Conservation (phyloP, 1,140 invertebrate genomes). For the Platyscapa corneri region DNA sequence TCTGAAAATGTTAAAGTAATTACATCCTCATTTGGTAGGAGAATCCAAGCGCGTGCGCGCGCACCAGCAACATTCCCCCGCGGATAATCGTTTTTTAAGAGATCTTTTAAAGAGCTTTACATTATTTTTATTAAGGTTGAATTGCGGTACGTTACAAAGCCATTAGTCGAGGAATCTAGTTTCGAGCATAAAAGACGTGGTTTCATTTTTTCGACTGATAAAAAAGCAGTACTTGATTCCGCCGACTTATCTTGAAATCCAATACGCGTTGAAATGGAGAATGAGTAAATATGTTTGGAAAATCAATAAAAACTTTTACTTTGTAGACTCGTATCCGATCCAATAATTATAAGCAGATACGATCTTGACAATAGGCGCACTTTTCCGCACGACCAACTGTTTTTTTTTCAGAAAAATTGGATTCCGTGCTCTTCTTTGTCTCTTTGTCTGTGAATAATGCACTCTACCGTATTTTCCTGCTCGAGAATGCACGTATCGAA, state of each 20-base stretch:
- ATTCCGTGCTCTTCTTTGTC: too few species aligned
- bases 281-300: neutral
- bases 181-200: neutral
- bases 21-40: neutral
- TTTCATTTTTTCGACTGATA: neutral
- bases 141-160: neutral
- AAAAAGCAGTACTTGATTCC: neutral
- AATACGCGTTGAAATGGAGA: neutral
- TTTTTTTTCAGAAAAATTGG: neutral
- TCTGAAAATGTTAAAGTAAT: neutral
- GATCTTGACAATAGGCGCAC: neutral
- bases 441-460: too few species aligned
- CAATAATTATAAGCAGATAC: neutral
- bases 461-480: too few species aligned
- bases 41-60: neutral
- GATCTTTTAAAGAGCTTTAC: too few species aligned
- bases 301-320: constrained; percentile 5
- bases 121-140: neutral
- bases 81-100: too few species aligned
- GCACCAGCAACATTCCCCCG: too few species aligned
- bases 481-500: too few species aligned
- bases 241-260: neutral
- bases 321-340: neutral
- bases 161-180: neutral
- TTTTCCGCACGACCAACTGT: neutral